These are phyloP conservation scores for Siderastrea radians DNA, from an alignment of 92 coral and sea anemone genomes.

Conservation along the genomic window DNA sequence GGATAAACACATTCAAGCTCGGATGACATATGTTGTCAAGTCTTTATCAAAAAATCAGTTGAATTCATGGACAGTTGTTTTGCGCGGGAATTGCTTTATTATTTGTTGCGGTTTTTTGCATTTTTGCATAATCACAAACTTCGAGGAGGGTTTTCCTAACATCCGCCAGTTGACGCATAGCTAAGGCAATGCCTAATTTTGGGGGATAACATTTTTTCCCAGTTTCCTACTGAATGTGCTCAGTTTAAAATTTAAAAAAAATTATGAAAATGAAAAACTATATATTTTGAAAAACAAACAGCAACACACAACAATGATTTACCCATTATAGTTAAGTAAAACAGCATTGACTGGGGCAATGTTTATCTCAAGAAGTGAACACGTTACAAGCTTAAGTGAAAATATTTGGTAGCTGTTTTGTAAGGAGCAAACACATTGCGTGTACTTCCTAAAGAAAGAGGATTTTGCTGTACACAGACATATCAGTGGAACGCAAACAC, in stretches of 20 bases:
- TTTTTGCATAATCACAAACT: slow-evolving; percentile 44
- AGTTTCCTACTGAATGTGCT: background rate
- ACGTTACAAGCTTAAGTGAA: background rate
- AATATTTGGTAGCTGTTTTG: slow-evolving; percentile 39
- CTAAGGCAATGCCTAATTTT: background rate
- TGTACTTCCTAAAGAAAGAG: slow-evolving; percentile 66
- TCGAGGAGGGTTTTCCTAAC: slow-evolving; percentile 24
- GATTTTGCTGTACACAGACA: slow-evolving; percentile 81
- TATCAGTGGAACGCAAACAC: slow-evolving; percentile 65
- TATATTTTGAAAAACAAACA: background rate
- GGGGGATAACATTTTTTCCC: background rate
- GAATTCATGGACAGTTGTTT: slow-evolving; percentile 38
- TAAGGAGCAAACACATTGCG: slow-evolving; percentile 64
- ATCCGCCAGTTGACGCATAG: slow-evolving; percentile 16
- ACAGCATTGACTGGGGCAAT: background rate
- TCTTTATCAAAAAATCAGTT: slow-evolving; percentile 55
- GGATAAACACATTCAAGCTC: slow-evolving; percentile 76
- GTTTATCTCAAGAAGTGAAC: background rate
- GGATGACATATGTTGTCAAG: slow-evolving; percentile 80
- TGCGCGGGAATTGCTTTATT: slow-evolving; percentile 4
- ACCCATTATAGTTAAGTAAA: background rate
- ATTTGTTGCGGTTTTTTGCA: background rate
- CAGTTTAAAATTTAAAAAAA: background rate
- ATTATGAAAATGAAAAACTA: background rate
- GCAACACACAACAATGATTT: background rate